Evolutionary conservation across 1,140 invertebrate genomes (phyloP), one percentile per base, ranked within the genome.

Genomic region (Ganaspis sp.): DNA sequence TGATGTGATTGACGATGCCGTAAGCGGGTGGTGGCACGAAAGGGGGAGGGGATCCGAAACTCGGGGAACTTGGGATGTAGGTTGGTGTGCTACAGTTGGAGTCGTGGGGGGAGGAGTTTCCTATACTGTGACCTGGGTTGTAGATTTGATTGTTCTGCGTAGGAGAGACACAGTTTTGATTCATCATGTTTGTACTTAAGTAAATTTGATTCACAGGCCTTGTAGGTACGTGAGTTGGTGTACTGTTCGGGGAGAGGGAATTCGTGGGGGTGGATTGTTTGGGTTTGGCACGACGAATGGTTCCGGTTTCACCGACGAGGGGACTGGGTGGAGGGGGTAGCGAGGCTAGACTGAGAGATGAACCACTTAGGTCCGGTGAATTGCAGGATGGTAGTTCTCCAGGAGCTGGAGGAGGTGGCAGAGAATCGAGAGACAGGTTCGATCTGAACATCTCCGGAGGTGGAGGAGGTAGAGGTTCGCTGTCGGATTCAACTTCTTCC

Each of bases 381-480:
- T 92, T 92, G 73, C 93, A 92, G 9, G 91, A 84, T 19, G 93
- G 92, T 8, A 94, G 82, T 64, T 95, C 94, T 9, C 92, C 91
- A 0, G 94, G 94, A 3, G 95, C 95, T 0, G 95, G 96, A 1
- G 96, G 95, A 12, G 95, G 95, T 1, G 95, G 95, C 70, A 96
- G 84, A 9, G 94, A 95, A 72, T 96, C 94, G 45, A 96, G 86
- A 17, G 95, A 95, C 1, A 95, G 89, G n/a, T 94, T 96, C 0
- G 94, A 95, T 40, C 94, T 93, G 86, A 95, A 95, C 92, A 96
- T 93, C 75, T 90, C 91, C 0, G 94, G 93, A 0, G 94, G 94
- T 17, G 93, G 94, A 0, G 94, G 94, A 0, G 93, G 92, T 4
- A 94, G 90, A 1, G 91, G 89, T 77, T 86, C 90, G n/a, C 75